A percentile compares a stretch with the other conserved stretches of the same genome.
Conservation (phyloP, 2,797 vertebrate species). For the Silurus lanzhouensis region DNA sequence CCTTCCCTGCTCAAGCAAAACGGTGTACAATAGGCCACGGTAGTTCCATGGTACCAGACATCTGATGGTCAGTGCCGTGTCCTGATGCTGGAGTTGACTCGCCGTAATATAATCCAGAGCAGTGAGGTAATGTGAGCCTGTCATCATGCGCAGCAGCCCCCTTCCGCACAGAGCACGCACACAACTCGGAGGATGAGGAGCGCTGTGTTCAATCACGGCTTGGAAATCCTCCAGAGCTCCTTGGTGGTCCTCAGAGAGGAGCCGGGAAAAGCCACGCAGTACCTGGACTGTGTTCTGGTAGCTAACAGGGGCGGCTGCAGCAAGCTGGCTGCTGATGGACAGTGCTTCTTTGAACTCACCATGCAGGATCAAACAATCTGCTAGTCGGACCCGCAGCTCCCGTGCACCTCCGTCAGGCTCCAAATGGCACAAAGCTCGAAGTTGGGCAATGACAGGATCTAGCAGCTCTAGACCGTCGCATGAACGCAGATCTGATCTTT, state of each 20-base stretch:
- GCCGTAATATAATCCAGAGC: constrained; percentile 92
- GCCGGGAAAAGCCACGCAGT: constrained; percentile 84
- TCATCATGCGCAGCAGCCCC: constrained; percentile 84
- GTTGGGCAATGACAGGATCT: constrained; percentile 73
- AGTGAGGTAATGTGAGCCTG: constrained; percentile 80
- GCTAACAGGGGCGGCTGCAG: constrained; percentile 68
- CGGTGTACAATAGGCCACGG: constrained; percentile 83
- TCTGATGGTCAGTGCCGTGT: constrained; percentile 82
- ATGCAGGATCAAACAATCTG: constrained; percentile 85
- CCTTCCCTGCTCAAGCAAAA: constrained; percentile 88
- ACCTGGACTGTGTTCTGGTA: constrained; percentile 86
- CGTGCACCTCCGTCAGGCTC: constrained; percentile 71
- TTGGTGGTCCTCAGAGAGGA: constrained; percentile 75
- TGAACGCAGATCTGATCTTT: constrained; percentile 79
- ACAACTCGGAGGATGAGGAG: constrained; percentile 86
- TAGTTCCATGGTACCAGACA: constrained; percentile 93
- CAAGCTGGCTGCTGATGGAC: constrained; percentile 83
- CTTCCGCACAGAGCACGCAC: constrained; percentile 91
- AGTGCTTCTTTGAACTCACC: constrained; percentile 77
- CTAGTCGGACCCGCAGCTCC: constrained; percentile 81
- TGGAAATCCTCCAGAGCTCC: constrained; percentile 88
- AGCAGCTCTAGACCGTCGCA: constrained; percentile 78
- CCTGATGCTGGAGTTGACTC: constrained; percentile 81
- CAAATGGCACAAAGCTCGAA: constrained; percentile 82
- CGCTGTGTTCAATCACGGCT: constrained; percentile 81